phyloP scores from a whole-genome alignment of 2,113 vertebrate species.

The Pseudopipra pipra region DNA sequence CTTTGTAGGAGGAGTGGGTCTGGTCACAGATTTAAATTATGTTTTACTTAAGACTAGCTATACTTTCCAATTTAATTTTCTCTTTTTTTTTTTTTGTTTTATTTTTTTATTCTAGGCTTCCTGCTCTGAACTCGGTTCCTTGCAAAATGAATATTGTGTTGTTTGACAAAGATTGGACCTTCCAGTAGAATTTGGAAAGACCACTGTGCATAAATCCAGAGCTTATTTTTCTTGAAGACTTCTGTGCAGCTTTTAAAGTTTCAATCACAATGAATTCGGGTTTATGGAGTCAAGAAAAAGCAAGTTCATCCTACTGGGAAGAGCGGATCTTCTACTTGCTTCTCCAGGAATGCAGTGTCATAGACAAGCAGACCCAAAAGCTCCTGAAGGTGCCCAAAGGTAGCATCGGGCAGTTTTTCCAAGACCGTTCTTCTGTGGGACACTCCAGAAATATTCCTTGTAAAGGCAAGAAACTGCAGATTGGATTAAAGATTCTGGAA shows the following conservation, averaged over 20 bases:
- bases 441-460: constrained; percentile 84
- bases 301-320: constrained; percentile 88
- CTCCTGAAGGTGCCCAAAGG: constrained; percentile 90
- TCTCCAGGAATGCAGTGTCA: constrained; percentile 87
- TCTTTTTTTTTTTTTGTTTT: neutral
- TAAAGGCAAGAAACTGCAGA: constrained; percentile 89
- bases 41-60: neutral
- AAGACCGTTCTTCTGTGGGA: constrained; percentile 88
- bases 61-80: neutral
- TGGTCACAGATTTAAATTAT: neutral
- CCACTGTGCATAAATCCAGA: neutral
- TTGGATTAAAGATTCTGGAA: constrained; percentile 91
- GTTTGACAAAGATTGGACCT: constrained; percentile 31
- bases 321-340: constrained; percentile 94
- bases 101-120: constrained; percentile 50
- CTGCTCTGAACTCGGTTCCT: constrained; percentile 44
- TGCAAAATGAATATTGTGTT: constrained; percentile 52
- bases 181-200: constrained; percentile 34
- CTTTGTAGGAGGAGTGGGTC: neutral
- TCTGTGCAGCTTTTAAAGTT: constrained; percentile 15
- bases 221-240: constrained; percentile 27
- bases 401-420: constrained; percentile 91
- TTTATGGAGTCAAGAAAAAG: constrained; percentile 96
- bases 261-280: constrained; percentile 89
- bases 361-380: constrained; percentile 93